These are phyloP conservation scores for Tricholauxania praeusta DNA, from an alignment of 2,888 invertebrate genomes.

Conservation along the genomic window DNA sequence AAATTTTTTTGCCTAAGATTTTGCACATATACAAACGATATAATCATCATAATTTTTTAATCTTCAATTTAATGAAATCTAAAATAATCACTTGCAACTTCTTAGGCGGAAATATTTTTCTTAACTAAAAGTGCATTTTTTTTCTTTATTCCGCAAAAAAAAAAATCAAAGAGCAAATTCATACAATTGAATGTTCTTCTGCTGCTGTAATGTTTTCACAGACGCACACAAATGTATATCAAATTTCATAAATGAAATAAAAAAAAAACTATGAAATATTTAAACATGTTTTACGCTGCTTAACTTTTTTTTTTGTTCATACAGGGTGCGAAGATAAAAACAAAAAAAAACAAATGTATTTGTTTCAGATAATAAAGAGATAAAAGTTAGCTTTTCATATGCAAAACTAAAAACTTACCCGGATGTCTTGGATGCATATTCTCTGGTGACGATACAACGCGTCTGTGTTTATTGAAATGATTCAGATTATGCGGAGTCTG, in stretches of 20 bases:
- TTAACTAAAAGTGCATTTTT: constrained; percentile 18
- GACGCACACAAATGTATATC: constrained; percentile 40
- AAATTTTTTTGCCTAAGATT: too few species aligned
- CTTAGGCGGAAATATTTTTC: neutral
- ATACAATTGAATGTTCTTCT: constrained; percentile 1
- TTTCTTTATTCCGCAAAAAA: neutral
- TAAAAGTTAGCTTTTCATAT: neutral
- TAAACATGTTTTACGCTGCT: constrained; percentile 21
- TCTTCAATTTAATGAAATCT: too few species aligned
- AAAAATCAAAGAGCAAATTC: neutral
- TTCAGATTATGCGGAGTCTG: constrained; percentile 64
- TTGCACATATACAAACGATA: too few species aligned
- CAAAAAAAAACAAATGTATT: too few species aligned
- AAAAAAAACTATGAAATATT: constrained; percentile 15
- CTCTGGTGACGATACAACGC: constrained; percentile 68
- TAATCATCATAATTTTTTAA: too few species aligned
- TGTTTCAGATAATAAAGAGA: too few species aligned
- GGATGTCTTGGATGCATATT: constrained; percentile 66
- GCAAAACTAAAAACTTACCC: constrained; percentile 52
- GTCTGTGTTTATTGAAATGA: constrained; percentile 65
- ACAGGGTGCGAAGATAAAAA: constrained; percentile 17
- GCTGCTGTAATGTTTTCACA: constrained; percentile 32
- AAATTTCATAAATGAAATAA: constrained; percentile 31
- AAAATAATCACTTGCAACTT: neutral
- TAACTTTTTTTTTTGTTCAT: neutral